These are phyloP conservation scores for Notamacropus eugenii DNA, from an alignment of 2,797 vertebrate species.

Conservation along the genomic window DNA sequence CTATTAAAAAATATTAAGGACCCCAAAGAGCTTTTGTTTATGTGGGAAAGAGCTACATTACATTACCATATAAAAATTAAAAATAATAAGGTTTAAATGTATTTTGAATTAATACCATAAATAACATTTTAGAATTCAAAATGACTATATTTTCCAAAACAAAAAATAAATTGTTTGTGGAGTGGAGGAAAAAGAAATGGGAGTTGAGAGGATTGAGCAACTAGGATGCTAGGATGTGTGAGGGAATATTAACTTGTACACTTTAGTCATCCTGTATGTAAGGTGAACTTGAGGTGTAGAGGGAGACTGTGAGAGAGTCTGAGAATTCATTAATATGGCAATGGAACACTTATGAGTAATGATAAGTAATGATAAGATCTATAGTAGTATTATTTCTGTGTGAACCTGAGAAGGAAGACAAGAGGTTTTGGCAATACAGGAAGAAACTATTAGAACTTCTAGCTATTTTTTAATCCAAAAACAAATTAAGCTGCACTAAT, in stretches of 20 bases:
- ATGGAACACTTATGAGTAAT: background rate
- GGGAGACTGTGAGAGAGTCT: background rate
- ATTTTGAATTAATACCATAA: background rate
- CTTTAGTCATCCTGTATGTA: background rate
- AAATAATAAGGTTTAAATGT: background rate
- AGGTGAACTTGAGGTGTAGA: background rate
- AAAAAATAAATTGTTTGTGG: background rate
- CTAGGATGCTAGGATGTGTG: background rate
- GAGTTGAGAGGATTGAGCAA: background rate
- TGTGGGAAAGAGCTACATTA: background rate
- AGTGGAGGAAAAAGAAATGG: background rate
- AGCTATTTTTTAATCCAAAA: background rate
- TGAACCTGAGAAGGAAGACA: background rate
- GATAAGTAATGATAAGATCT: background rate
- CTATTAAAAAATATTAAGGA: background rate
- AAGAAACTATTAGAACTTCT: background rate
- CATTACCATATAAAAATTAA: background rate
- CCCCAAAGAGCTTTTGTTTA: background rate
- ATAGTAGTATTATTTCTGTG: background rate
- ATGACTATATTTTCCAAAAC: background rate
- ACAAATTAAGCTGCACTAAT: background rate
- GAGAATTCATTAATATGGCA: background rate
- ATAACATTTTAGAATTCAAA: background rate
- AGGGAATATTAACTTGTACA: background rate
- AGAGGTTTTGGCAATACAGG: background rate